Evolutionary conservation across 1,140 invertebrate genomes (phyloP), one percentile per base, ranked within the genome.

Genomic region (Lethocerus indicus): DNA sequence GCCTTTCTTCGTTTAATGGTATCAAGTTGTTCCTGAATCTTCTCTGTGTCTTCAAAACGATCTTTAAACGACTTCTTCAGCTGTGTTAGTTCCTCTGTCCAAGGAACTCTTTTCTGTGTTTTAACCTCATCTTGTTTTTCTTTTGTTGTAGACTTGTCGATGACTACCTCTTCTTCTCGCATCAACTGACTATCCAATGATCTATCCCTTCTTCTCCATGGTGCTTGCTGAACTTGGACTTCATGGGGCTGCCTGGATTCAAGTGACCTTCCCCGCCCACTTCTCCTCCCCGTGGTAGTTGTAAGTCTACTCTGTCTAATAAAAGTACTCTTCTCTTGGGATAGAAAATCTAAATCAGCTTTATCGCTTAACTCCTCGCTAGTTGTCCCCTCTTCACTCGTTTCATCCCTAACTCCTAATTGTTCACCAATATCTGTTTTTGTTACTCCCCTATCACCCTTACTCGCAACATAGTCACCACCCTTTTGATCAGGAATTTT

Each of bases 1-100:
- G 26, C n/a, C 26, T 14, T 3, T 9, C 23, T 14, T 25, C 42
- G 26, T 25, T 61, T 52, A 28, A 71, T 61, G 53, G 61, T 57
- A 59, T 72, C 67, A 16, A 59, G 47, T 56, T 56, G 51, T 41
- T 60, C 57, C 36, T 57, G 59, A 50, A 52, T 35, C 28, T 46
- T 13, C 12, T 29, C 28, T 21, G 58, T 63, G 26, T 58, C 59
- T 41, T 41, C 39, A n/a, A n/a, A n/a, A n/a, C n/a, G n/a, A n/a
- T 63, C 57, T 3, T 56, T 56, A 36, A 49, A 56, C 0, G 58
- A 40, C 49, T 53, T 61, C 47, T 64, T 66, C 4, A 66, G 42
- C 5, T 52, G 58, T 6, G 65, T 47, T 40, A 54, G 58, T 53
- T 67, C 63, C 51, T 67, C 49, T 0, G 59, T 64, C 64, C 63